These are phyloP conservation scores for Quadriops clusia DNA, from an alignment of 2,888 invertebrate species.

Conservation along the genomic window DNA sequence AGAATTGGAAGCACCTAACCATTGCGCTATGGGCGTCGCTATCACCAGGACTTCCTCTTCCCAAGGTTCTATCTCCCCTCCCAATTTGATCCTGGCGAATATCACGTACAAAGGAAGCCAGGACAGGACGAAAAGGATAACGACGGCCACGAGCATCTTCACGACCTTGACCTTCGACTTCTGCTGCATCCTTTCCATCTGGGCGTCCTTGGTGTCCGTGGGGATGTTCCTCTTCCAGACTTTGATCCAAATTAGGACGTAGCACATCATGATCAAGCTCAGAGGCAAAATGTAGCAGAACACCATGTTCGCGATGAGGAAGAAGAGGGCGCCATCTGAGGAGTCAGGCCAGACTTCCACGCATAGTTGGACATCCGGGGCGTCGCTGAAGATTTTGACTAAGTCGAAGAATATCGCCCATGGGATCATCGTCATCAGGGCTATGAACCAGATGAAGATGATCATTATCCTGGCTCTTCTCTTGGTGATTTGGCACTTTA, in stretches of 20 bases:
- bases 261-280: slow-evolving; percentile 82
- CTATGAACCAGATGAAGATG: slow-evolving; percentile 80
- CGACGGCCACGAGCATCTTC: slow-evolving; percentile 88
- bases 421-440: slow-evolving; percentile 73
- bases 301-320: slow-evolving; percentile 77
- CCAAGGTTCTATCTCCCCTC: slow-evolving; percentile 61
- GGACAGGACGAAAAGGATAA: slow-evolving; percentile 83
- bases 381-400: slow-evolving; percentile 59
- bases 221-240: slow-evolving; percentile 79
- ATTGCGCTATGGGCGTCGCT: slow-evolving; percentile 80
- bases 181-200: slow-evolving; percentile 86
- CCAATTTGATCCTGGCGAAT: slow-evolving; percentile 75
- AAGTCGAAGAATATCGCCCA: slow-evolving; percentile 87
- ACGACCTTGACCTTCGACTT: slow-evolving; percentile 91
- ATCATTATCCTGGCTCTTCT: slow-evolving; percentile 79
- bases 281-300: slow-evolving; percentile 87
- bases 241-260: slow-evolving; percentile 83
- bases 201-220: slow-evolving; percentile 80
- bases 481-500: slow-evolving; percentile 84
- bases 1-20: slow-evolving; percentile 87
- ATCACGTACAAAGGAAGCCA: slow-evolving; percentile 89
- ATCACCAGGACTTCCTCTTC: slow-evolving; percentile 70
- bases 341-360: slow-evolving; percentile 79
- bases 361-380: slow-evolving; percentile 64
- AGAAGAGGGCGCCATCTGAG: slow-evolving; percentile 71